Percentiles rank a stretch among this genome's conserved stretches.
Conservation (phyloP, 2,797 vertebrate genomes). For the Discoglossus pictus region DNA sequence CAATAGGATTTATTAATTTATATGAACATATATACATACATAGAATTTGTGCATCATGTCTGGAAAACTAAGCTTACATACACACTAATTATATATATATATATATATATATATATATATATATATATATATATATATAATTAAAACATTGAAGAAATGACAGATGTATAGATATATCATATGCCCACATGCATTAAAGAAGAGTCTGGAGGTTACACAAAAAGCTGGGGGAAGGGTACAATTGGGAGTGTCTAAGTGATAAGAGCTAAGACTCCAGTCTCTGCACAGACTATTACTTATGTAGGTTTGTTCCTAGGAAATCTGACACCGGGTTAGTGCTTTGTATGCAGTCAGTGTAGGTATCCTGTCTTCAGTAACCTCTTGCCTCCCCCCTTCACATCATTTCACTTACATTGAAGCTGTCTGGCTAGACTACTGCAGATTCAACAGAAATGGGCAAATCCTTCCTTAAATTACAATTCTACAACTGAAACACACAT, state of each 20-base stretch:
- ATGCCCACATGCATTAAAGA: background rate
- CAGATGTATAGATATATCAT: too few relatives aligned
- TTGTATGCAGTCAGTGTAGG: slow-evolving; percentile 46
- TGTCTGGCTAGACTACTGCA: slow-evolving; percentile 15
- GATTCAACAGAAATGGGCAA: slow-evolving; percentile 7
- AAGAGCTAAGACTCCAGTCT: slow-evolving; percentile 43
- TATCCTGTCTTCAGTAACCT: slow-evolving; percentile 35
- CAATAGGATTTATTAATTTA: too few relatives aligned
- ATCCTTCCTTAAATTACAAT: slow-evolving; percentile 17
- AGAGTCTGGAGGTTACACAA: slow-evolving; percentile 7
- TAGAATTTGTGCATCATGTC: too few relatives aligned
- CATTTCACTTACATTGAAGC: slow-evolving; percentile 34
- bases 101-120: too few relatives aligned
- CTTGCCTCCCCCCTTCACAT: slow-evolving; percentile 15
- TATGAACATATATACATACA: too few relatives aligned
- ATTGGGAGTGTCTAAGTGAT: slow-evolving; percentile 43
- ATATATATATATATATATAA: too few relatives aligned
- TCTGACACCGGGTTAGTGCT: slow-evolving; percentile 42
- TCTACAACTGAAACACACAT: slow-evolving; percentile 6
- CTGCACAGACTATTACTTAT: slow-evolving; percentile 22
- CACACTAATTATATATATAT: too few relatives aligned
- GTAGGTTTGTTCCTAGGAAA: slow-evolving; percentile 38
- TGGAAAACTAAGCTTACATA: too few relatives aligned
- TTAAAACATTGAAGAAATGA: too few relatives aligned
- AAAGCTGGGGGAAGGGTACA: background rate